Evolutionary conservation across 1,140 invertebrate genomes (phyloP), one percentile per base, ranked within the genome.

Genomic region (Chironomus striatipennis): DNA sequence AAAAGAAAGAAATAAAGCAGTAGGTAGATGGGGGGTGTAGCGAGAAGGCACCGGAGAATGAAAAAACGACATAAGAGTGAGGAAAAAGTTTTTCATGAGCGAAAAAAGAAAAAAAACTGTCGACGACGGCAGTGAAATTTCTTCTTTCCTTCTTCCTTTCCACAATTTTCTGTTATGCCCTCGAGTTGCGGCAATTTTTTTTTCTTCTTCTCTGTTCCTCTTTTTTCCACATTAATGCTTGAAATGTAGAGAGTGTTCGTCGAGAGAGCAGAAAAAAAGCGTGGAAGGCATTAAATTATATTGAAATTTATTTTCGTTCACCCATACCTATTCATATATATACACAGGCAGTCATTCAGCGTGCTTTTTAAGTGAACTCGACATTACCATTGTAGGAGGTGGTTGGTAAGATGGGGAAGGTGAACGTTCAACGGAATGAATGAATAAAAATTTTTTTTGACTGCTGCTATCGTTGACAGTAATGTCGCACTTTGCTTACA

Each of bases 391-490:
- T n/a, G n/a, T 57, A 5, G n/a, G n/a, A 57, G 12, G 47, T 57
- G n/a, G 12, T n/a, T 10, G 8, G 5, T 12, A 57, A 15, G n/a
- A 15, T 57, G 47, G 47, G 8, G 12, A 15, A n/a, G 47, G 47
- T 47, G 43, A 47, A 15, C 9, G 8, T 57, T 57, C 5, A 5
- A 57, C 12, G 47, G 47, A 57, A 15, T 57, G 12, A 57, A 57
- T 57, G 47, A 57, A 57, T 15, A 57, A 57, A 47, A 47, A 47
- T 12, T 12, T 1, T 12, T n/a, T 57, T 7, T n/a, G 8, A 47
- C 43, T 57, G 47, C 47, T 57, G 47, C 47, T 57, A 57, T 57
- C 47, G 47, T 57, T n/a, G 47, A 57, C 47, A 57, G 47, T 57
- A n/a, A 57, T 57, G 47, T 57, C 47, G 47, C 47, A 57, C 47